Conservation (phyloP, 2,888 invertebrate genomes). For the Criorhina ranunculi region DNA sequence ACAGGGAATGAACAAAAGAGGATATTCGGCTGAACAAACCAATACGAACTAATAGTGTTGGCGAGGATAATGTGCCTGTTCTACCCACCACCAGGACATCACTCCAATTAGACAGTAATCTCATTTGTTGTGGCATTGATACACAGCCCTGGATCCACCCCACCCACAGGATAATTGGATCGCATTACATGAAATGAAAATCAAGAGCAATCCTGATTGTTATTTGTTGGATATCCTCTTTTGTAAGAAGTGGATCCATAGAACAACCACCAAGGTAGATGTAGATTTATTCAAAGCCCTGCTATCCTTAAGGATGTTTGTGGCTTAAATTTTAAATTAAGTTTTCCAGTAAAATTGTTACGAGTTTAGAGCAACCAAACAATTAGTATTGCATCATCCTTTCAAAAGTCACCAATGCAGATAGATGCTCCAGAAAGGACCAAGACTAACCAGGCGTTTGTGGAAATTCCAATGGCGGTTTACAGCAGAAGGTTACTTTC, state of each 20-base stretch:
- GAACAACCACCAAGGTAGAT: not conserved
- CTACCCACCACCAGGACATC: not conserved
- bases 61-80: constrained; percentile 15
- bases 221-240: constrained; percentile 16
- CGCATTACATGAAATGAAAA: constrained; percentile 39
- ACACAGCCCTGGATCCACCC: constrained; percentile 17
- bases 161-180: constrained; percentile 44
- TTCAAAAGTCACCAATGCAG: constrained; percentile 61
- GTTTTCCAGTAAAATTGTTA: constrained; percentile 62
- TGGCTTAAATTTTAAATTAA: constrained; percentile 60
- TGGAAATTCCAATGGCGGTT: constrained; percentile 5
- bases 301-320: constrained; percentile 27
- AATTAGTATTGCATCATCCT: constrained; percentile 69
- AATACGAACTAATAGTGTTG: constrained; percentile 16
- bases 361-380: constrained; percentile 60
- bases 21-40: constrained; percentile 14
- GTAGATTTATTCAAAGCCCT: constrained; percentile 16
- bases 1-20: not conserved
- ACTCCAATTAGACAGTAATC: constrained; percentile 68
- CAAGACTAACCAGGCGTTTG: not conserved
- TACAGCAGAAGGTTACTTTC: constrained; percentile 65
- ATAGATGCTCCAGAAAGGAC: constrained; percentile 45
- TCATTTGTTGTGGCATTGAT: constrained; percentile 63
- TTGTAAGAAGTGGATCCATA: constrained; percentile 8
- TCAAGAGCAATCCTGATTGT: constrained; percentile 29